A percentile compares a stretch with the other conserved stretches of the same genome.
Conservation (phyloP, 1,140 invertebrate genomes). For the Tetragonula clypearis region DNA sequence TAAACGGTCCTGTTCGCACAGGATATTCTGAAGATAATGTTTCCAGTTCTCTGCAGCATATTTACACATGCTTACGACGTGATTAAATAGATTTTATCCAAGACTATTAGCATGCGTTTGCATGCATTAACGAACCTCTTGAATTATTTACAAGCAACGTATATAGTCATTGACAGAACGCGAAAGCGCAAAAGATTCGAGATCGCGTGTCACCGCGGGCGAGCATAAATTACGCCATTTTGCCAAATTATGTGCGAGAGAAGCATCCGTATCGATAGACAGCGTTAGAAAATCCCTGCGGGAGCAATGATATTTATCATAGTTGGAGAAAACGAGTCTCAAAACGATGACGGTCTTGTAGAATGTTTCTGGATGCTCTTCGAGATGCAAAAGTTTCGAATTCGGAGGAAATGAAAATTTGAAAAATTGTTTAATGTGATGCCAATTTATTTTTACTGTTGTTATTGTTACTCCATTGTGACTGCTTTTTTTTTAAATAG, state of each 20-base stretch:
- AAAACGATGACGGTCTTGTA: conserved; percentile 15
- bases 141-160: conserved; percentile 13
- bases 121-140: conserved; percentile 2
- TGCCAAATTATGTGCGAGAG: background rate
- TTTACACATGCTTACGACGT: background rate
- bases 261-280: background rate
- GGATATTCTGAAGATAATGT: conserved; percentile 9
- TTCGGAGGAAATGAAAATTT: too few species aligned
- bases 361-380: background rate
- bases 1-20: background rate
- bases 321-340: conserved; percentile 44
- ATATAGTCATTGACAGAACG: conserved; percentile 6
- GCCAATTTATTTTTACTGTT: too few species aligned
- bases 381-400: too few species aligned
- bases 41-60: background rate
- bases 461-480: too few species aligned
- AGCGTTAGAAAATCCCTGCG: conserved; percentile 11
- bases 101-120: conserved; percentile 2
- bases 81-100: conserved; percentile 1
- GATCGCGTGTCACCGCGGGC: background rate
- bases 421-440: too few species aligned
- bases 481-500: too few species aligned
- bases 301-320: conserved; percentile 42
- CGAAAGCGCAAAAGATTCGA: background rate
- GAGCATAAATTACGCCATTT: background rate